Base-by-base conservation (phyloP, 2,113 vertebrate genomes). In the Cottus gobio region DNA sequence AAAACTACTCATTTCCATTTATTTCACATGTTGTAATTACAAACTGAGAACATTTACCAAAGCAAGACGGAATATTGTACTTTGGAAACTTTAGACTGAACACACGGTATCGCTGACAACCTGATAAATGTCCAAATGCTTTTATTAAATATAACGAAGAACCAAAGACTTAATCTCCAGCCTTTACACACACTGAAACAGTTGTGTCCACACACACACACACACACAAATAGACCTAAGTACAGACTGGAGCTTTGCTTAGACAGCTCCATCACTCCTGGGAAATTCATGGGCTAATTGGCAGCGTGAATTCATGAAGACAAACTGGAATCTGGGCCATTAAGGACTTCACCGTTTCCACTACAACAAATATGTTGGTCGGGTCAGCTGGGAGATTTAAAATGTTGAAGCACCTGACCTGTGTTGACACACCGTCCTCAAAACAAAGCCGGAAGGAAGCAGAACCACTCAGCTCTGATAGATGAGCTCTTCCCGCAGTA, bases 201-300 rank as follows among this genome's bases (percentile, higher is more conserved):
- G 12, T 85, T 54, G n/a, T 44, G 37, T 84, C 11, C 26, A 69
- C 70, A 48, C 20, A 13, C 24, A 12, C 61, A 66, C 13, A 48
- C 18, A 12, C 24, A 11, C 60, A 66, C 15, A 42, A 58, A 64
- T 30, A 70, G 46, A 80, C 65, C 5, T 6, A 73, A 15, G 54
- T 39, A 64, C 69, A 61, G 65, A 56, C 65, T 39, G 56, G 20
- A 56, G 42, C 22, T 0, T 7, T 3, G 54, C 73, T 72, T 61
- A 37, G 80, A 62, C 60, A 44, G 50, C 54, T 65, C 30, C 30
- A 15, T 31, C 28, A 18, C 80, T 52, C 20, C 1, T 46, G 76
- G 74, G 82, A 81, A 71, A 75, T 84, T 65, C 18, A 57, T 28
- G 18, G 16, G 61, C 54, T 71, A 68, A 78, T 42, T 78, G 73